Evolutionary conservation across 2,113 vertebrate species (phyloP), one percentile per base, ranked within the genome.

Genomic region (Thoracochromis brauschi): DNA sequence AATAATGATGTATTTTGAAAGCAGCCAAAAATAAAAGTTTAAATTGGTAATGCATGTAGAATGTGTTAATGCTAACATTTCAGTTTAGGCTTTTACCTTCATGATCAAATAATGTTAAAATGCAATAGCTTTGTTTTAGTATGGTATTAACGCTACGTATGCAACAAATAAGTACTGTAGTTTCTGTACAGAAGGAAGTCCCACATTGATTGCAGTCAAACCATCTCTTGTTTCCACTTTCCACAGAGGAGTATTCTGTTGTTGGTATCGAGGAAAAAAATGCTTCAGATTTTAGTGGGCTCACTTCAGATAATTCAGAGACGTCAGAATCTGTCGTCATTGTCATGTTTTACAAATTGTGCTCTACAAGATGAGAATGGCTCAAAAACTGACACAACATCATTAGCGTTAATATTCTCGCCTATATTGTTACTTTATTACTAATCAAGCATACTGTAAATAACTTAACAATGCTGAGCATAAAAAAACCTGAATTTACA

Each of bases 11-110:
- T 54, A 33, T 31, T 60, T 10, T 83, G 17, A 83, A 65, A 75
- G 58, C 71, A 75, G 16, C 24, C 84, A 80, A 12, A 68, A 63
- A 29, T 40, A 53, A 58, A 83, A 13, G 8, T 78, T 88, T 51
- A 45, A 54, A 55, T 85, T 81, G 35, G 31, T 13, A 42, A 53
- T 89, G 93, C 90, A 93, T 92, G 93, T 58, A 82, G 17, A 31
- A 87, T 11, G 81, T 75, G 40, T 87, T 84, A 84, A 60, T 63
- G 45, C 42, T 57, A 89, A n/a, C 40, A 4, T 51, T 80, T 82
- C 16, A 80, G 60, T 90, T 85, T 49, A 81, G 53, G 63, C 10
- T 88, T 80, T 29, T 38, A 35, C 73, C 24, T 26, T 65, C n/a
- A 55, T 10, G 24, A 54, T 80, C 16, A 60, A 38, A 40, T 49